phyloP scores from a whole-genome alignment of 2,113 vertebrate species.

The Poicephalus meyeri region DNA sequence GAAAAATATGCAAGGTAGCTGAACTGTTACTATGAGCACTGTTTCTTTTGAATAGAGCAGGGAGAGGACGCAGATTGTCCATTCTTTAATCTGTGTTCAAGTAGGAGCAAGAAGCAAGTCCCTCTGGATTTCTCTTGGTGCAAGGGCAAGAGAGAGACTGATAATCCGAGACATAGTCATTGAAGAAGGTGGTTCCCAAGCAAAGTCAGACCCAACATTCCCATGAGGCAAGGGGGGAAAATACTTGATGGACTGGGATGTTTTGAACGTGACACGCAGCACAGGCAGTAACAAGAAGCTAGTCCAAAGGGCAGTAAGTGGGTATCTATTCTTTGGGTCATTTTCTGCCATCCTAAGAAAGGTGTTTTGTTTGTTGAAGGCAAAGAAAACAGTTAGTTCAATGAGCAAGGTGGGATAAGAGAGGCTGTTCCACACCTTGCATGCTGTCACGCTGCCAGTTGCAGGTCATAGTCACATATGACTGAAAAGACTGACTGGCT shows the following conservation, averaged over 20 bases:
- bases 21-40: not conserved
- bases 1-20: not conserved
- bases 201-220: not conserved
- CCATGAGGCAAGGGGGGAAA: not conserved
- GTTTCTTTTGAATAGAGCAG: not conserved
- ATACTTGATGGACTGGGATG: not conserved
- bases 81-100: not conserved
- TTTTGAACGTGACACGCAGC: not conserved
- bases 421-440: not conserved
- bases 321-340: accelerated
- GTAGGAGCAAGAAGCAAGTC: not conserved
- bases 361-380: not conserved
- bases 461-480: not conserved
- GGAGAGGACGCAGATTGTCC: not conserved
- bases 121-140: not conserved
- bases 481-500: accelerated
- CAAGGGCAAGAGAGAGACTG: not conserved
- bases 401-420: accelerated
- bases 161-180: not conserved
- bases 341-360: not conserved
- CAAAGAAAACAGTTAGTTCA: not conserved
- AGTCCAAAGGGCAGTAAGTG: not conserved
- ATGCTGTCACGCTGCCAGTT: not conserved
- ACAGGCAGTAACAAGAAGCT: not conserved
- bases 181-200: not conserved